Conservation (phyloP, 2,113 vertebrate genomes). For the Rhinoderma darwinii region DNA sequence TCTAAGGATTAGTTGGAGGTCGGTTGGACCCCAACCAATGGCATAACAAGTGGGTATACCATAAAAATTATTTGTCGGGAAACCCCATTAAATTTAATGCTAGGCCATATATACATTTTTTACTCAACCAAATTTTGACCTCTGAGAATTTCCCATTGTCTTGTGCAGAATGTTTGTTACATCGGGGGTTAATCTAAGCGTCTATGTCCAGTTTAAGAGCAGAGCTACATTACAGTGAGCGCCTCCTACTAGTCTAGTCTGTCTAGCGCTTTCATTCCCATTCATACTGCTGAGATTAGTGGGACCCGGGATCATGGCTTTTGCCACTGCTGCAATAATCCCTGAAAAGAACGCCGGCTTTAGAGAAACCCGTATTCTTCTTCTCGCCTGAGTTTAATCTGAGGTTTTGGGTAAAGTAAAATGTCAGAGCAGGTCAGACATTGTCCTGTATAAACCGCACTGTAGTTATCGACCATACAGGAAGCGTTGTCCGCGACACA, state of each 20-base stretch:
- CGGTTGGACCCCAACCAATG: too few relatives aligned
- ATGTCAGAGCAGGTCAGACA: conserved; percentile 19
- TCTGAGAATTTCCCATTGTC: too few relatives aligned
- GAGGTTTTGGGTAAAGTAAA: neutral
- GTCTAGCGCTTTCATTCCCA: conserved; percentile 18
- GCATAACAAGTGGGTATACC: too few relatives aligned
- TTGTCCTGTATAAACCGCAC: conserved; percentile 1
- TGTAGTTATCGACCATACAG: neutral
- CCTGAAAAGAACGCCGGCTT: conserved; percentile 27
- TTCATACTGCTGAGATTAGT: conserved; percentile 41
- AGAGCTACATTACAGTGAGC: neutral
- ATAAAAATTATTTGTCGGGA: too few relatives aligned
- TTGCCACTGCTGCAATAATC: conserved; percentile 42
- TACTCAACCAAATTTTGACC: too few relatives aligned
- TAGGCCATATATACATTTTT: too few relatives aligned
- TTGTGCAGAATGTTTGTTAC: neutral
- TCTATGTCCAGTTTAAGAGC: neutral
- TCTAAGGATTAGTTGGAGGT: too few relatives aligned
- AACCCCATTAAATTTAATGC: too few relatives aligned
- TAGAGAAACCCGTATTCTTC: conserved; percentile 26
- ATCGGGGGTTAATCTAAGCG: neutral
- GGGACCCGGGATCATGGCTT: conserved; percentile 37
- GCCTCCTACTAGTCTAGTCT: neutral
- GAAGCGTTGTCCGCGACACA: neutral
- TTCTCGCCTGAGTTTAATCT: neutral